Evolutionary conservation across 2,888 invertebrate genomes (phyloP).

Genomic region (Hymenopus coronatus): DNA sequence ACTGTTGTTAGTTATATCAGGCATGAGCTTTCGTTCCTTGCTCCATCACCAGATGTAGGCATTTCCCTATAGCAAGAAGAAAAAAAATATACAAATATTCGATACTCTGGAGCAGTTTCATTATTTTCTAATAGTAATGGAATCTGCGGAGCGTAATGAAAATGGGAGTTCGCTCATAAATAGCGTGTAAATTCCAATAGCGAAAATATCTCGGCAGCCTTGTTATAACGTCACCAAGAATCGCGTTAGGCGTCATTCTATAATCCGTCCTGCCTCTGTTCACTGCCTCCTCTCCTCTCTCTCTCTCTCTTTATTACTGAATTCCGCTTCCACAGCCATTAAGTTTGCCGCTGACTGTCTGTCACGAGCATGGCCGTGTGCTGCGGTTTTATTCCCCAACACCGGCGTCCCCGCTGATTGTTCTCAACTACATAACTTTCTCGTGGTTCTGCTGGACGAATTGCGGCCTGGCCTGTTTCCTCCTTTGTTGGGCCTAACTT

Average conservation of each 20-base stretch:
- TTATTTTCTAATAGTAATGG: not conserved
- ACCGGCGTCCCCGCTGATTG: not conserved
- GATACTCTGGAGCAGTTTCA: not conserved
- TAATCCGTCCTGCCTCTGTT: not conserved
- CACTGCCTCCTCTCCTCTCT: too few relatives aligned
- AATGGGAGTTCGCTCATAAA: not conserved
- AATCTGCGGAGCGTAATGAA: not conserved
- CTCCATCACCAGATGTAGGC: not conserved
- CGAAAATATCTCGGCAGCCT: not conserved
- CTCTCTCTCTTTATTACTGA: not conserved
- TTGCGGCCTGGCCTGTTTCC: not conserved
- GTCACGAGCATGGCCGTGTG: not conserved
- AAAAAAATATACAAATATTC: not conserved
- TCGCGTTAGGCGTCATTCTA: not conserved
- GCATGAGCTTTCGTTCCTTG: not conserved
- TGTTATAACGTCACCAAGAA: not conserved
- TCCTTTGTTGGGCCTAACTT: not conserved
- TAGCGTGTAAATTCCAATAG: not conserved
- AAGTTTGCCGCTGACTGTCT: not conserved
- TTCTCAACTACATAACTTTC: not conserved
- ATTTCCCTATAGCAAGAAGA: not conserved
- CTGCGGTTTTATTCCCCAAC: not conserved
- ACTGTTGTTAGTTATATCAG: too few relatives aligned
- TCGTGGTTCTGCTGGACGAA: not conserved
- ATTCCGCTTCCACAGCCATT: not conserved